Evolutionary conservation across 2,797 vertebrate genomes (phyloP).

Genomic region (Balearica regulorum): DNA sequence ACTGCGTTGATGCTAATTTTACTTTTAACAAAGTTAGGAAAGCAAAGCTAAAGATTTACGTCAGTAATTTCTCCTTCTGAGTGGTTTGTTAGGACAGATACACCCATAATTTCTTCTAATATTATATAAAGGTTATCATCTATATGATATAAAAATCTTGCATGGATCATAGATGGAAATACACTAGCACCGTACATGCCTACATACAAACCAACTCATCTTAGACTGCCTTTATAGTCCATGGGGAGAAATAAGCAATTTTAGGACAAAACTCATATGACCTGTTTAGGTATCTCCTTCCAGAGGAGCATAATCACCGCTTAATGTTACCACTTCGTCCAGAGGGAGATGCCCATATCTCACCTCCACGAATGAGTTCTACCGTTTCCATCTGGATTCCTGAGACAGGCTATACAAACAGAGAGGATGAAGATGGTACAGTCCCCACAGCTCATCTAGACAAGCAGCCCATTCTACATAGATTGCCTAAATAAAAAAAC

Average conservation of each 20-base stretch:
- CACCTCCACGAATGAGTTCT: background rate
- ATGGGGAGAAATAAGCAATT: background rate
- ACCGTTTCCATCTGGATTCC: background rate
- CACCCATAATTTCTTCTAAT: background rate
- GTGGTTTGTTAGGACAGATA: background rate
- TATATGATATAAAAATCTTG: background rate
- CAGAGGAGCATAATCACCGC: background rate
- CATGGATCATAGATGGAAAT: background rate
- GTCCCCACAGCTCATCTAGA: background rate
- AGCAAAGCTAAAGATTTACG: background rate
- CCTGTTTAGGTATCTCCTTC: background rate
- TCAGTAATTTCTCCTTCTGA: background rate
- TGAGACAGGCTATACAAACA: background rate
- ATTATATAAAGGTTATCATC: background rate
- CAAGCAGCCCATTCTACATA: background rate
- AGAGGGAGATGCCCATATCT: background rate
- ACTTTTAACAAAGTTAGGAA: background rate
- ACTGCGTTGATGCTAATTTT: background rate
- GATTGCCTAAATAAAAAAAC: background rate
- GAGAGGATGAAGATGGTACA: background rate
- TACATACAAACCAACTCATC: background rate
- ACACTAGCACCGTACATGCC: background rate
- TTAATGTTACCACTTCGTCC: background rate
- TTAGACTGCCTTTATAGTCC: background rate
- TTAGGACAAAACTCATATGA: background rate